Evolutionary conservation across 2,888 invertebrate species (phyloP).

Genomic region (Cinara cedri): DNA sequence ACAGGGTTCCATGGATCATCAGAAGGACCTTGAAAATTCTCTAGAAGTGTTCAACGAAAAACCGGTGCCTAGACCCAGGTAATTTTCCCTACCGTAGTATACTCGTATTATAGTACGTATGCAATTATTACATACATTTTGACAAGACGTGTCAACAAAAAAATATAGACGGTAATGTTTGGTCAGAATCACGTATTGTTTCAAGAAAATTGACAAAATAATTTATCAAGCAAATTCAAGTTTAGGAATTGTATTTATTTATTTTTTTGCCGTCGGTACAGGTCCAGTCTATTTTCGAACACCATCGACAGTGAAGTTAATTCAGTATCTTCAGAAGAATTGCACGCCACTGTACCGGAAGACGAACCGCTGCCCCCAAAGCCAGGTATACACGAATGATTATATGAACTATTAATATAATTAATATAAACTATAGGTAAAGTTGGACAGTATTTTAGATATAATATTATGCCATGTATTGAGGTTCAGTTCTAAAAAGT

Average conservation of each 20-base stretch:
- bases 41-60: conserved; percentile 61
- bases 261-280: too few relatives aligned
- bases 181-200: too few relatives aligned
- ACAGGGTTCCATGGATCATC: conserved; percentile 61
- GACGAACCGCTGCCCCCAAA: conserved; percentile 60
- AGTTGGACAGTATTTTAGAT: too few relatives aligned
- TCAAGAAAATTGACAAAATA: too few relatives aligned
- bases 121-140: too few relatives aligned
- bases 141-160: too few relatives aligned
- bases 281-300: conserved; percentile 27
- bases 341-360: conserved; percentile 16
- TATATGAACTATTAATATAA: too few relatives aligned
- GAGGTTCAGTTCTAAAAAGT: too few relatives aligned
- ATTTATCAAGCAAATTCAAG: not conserved
- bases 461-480: too few relatives aligned
- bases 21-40: conserved; percentile 63
- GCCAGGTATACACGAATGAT: conserved; percentile 61
- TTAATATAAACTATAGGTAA: too few relatives aligned
- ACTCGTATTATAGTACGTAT: too few relatives aligned
- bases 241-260: not conserved
- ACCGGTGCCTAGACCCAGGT: conserved; percentile 60
- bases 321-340: conserved; percentile 31
- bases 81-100: not conserved
- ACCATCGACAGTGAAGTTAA: conserved; percentile 29
- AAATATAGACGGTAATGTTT: too few relatives aligned